Evolutionary conservation across 2,113 vertebrate genomes (phyloP), one percentile per base, ranked within the genome.

Genomic region (Pollachius pollachius): DNA sequence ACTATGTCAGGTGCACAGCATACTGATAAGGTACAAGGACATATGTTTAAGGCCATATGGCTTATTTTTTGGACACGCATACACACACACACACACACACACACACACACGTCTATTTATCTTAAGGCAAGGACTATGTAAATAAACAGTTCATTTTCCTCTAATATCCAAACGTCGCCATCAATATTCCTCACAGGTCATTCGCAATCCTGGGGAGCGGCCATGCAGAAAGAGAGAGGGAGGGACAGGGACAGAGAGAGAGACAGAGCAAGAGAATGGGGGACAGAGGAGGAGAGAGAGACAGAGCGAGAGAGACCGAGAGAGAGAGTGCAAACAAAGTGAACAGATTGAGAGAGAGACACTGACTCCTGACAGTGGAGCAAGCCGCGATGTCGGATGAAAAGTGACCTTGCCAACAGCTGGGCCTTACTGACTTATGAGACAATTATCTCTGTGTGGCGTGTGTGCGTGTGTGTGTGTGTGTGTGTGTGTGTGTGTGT

Each of bases 341-440:
- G 52, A n/a, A 27, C 27, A 70, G 68, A 21, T 67, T 61, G 64
- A 73, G 60, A 25, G 21, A 52, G 64, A 76, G 63, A 79, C 71
- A 76, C 58, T 71, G 70, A 79, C 61, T 48, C 41, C 11, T 48
- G 41, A 73, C 48, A 34, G 69, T 80, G 77, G 19, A 60, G 57
- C 68, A 67, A 77, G 75, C 69, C 19, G 52, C 61, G 37, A 75
- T 16, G 60, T 77, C 81, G 65, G 60, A 88, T 82, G 76, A 86
- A 89, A 85, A 79, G 76, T 90, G 90, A 92, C 90, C 89, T 92
- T 91, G 89, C 79, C 78, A 82, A 86, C 90, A 91, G 89, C 89
- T 91, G 90, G 41, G 87, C 83, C 85, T 84, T 82, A 86, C 86
- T 88, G 89, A 91, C 88, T 91, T 91, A 87, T 87, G 87, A 90